Percentiles rank a stretch among this genome's conserved stretches.
These are phyloP conservation scores for Dicrurus megarhynchus DNA, from an alignment of 2,113 vertebrate species.

Conservation along the genomic window DNA sequence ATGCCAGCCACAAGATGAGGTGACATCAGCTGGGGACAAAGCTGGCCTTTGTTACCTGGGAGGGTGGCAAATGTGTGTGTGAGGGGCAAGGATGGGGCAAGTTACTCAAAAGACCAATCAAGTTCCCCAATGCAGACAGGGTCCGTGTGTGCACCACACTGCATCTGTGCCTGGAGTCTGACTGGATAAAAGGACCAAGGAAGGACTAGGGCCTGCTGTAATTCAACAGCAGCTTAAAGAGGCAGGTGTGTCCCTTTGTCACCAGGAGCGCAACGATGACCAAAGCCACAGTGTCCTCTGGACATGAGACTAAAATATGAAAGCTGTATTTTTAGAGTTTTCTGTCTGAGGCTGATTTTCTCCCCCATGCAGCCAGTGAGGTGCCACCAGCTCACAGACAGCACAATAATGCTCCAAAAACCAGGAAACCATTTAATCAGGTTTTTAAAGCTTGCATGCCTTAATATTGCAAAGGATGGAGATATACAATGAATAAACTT, in stretches of 20 bases:
- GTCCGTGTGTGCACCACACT: neutral
- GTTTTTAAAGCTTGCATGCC: neutral
- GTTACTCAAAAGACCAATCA: neutral
- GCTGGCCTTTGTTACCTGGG: neutral
- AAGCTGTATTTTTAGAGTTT: neutral
- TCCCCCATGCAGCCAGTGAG: neutral
- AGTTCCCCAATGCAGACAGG: neutral
- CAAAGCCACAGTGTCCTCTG: neutral
- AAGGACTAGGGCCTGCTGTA: neutral
- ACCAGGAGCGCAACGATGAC: neutral
- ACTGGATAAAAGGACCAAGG: neutral
- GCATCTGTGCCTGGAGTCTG: neutral
- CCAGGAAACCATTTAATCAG: neutral
- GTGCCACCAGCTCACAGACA: neutral
- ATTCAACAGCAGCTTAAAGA: neutral
- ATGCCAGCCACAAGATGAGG: neutral
- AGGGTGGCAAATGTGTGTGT: neutral
- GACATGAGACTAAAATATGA: neutral
- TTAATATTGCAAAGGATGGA: neutral
- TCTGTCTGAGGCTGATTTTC: neutral
- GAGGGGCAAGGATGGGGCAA: neutral
- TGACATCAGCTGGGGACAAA: neutral
- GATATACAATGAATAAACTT: neutral
- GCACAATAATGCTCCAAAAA: neutral
- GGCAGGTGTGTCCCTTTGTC: neutral